Conservation (phyloP, 2,888 invertebrate genomes). For the Dolichomitus sp. region DNA sequence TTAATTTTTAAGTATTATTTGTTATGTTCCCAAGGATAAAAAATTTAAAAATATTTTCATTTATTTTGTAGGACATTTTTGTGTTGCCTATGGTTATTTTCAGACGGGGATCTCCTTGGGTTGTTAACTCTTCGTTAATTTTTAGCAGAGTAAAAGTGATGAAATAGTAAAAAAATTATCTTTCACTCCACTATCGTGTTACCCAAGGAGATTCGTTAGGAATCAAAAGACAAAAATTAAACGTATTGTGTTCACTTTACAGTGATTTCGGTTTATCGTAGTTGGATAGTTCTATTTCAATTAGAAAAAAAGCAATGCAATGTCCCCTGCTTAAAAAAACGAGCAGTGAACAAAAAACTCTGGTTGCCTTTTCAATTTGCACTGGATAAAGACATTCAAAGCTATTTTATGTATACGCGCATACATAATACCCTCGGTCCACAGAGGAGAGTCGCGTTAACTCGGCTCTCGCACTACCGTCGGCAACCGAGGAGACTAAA, state of each 20-base stretch:
- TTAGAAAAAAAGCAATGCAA: background rate
- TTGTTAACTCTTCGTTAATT: no score
- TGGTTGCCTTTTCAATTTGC: slow-evolving; percentile 1
- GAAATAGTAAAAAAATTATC: no score
- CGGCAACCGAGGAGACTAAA: slow-evolving; percentile 22
- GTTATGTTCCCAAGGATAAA: no score
- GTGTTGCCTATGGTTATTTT: no score
- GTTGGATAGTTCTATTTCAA: background rate
- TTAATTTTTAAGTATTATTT: no score
- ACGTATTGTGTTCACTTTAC: background rate
- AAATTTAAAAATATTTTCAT: no score
- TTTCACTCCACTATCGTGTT: background rate
- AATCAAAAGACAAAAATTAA: background rate
- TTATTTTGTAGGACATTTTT: no score
- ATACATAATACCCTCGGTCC: background rate
- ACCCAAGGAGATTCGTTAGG: background rate
- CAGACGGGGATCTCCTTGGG: no score
- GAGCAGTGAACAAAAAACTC: background rate
- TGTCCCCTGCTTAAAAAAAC: background rate
- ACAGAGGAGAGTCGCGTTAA: background rate
- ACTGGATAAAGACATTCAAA: slow-evolving; percentile 9
- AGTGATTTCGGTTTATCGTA: background rate
- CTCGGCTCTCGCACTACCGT: slow-evolving; percentile 23
- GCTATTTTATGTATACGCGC: slow-evolving; percentile 14
- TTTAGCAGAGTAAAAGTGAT: no score